Conservation (phyloP, 92 coral and sea anemone species). For the Phenganax marumi region DNA sequence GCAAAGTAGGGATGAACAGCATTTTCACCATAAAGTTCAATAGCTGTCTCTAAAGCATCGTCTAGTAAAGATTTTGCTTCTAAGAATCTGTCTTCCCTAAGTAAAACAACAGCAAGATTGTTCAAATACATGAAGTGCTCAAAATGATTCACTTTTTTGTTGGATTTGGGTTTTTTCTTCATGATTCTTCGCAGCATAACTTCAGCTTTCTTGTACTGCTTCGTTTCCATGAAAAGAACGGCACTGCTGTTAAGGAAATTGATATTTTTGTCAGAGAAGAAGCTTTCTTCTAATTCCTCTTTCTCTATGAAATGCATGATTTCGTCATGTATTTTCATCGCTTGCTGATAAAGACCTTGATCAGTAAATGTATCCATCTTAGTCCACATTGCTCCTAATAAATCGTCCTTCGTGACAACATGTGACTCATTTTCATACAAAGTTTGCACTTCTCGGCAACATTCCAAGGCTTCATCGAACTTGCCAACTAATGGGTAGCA, state of each 20-base stretch:
- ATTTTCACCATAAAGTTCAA: slow-evolving; percentile 34
- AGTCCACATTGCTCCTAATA: neutral
- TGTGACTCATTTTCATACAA: neutral
- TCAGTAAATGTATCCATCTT: slow-evolving; percentile 18
- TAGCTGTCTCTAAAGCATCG: slow-evolving; percentile 6
- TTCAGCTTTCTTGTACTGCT: slow-evolving; percentile 18
- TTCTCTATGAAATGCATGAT: neutral
- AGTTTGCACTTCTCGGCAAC: slow-evolving; percentile 32
- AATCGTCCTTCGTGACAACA: neutral
- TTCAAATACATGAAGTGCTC: neutral
- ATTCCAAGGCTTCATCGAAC: slow-evolving; percentile 13
- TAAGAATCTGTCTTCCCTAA: neutral
- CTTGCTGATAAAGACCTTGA: slow-evolving; percentile 10
- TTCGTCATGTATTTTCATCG: slow-evolving; percentile 2
- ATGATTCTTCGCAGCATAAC: neutral
- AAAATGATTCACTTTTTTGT: slow-evolving; percentile 3
- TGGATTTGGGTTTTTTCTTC: neutral
- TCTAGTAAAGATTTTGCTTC: slow-evolving; percentile 15
- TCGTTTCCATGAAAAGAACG: neutral
- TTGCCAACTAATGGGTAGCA: neutral
- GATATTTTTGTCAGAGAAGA: neutral
- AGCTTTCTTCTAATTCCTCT: neutral
- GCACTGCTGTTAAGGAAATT: slow-evolving; percentile 27
- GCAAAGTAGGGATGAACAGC: slow-evolving; percentile 36
- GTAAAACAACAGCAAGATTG: slow-evolving; percentile 28